Percentiles rank a stretch among this genome's conserved stretches.
Evolutionary conservation across 2,797 vertebrate genomes (phyloP).

Genomic region (Onychomys arenicola): DNA sequence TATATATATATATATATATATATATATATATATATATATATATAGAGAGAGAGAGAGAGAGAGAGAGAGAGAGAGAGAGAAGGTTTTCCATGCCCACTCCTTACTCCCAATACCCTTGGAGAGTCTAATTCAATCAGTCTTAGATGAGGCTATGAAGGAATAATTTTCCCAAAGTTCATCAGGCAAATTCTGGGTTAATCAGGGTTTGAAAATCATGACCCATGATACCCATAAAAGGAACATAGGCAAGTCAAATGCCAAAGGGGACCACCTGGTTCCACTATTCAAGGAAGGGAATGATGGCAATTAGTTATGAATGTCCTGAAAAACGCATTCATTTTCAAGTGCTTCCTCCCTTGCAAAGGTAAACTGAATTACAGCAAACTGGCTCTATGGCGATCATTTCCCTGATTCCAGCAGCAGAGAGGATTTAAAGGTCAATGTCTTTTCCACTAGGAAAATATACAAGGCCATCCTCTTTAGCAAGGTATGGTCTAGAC

Average conservation of each 20-base stretch:
- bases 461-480: background rate
- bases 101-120: background rate
- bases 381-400: background rate
- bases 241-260: slow-evolving; percentile 17
- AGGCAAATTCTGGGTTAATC: slow-evolving; percentile 3
- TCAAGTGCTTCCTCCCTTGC: slow-evolving; percentile 66
- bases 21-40: no score
- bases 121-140: background rate
- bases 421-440: slow-evolving; percentile 52
- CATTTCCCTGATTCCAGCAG: background rate
- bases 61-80: background rate
- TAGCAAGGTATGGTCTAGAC: background rate
- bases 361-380: slow-evolving; percentile 57
- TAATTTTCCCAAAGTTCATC: slow-evolving; percentile 29
- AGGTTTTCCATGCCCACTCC: background rate
- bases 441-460: slow-evolving; percentile 38
- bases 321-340: slow-evolving; percentile 65
- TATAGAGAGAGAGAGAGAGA: no score
- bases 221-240: slow-evolving; percentile 48
- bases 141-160: background rate
- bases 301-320: slow-evolving; percentile 39
- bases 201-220: slow-evolving; percentile 10
- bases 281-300: slow-evolving; percentile 33
- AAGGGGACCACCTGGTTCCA: slow-evolving; percentile 29
- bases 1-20: no score